Evolutionary conservation across 1,140 invertebrate species (phyloP).

Genomic region (Antheraea pernyi): DNA sequence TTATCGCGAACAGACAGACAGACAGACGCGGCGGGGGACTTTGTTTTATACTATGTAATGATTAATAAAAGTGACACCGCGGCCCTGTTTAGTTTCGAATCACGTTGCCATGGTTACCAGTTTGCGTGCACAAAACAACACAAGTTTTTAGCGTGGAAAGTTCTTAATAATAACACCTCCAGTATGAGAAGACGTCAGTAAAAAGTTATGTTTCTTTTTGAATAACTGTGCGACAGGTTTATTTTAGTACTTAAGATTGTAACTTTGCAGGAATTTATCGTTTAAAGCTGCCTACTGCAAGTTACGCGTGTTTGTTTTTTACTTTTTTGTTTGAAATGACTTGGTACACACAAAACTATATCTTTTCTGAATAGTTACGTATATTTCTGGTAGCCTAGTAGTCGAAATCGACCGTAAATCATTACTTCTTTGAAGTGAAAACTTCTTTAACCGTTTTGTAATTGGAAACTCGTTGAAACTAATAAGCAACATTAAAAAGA

Average conservation of each 20-base stretch:
- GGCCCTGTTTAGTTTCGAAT: constrained; percentile 49
- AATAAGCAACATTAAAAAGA: too few species aligned
- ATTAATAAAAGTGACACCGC: constrained; percentile 16
- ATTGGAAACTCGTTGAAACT: too few species aligned
- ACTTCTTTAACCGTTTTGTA: too few species aligned
- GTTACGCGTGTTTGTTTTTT: background rate
- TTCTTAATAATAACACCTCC: background rate
- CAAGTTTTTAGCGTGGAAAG: background rate
- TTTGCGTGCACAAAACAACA: constrained; percentile 28
- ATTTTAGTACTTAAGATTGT: background rate
- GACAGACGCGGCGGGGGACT: too few species aligned
- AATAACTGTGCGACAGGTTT: background rate
- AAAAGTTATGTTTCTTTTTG: constrained; percentile 1
- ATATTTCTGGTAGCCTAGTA: too few species aligned
- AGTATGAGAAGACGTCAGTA: background rate
- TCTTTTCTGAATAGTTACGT: too few species aligned
- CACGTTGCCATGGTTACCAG: constrained; percentile 50
- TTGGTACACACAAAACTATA: background rate
- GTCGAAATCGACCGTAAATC: too few species aligned
- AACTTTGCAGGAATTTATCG: background rate
- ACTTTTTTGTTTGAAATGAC: background rate
- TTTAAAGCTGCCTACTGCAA: background rate
- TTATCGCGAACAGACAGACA: too few species aligned
- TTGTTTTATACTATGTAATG: too few species aligned
- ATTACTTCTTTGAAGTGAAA: too few species aligned